Evolutionary conservation across 53 echinoderm and acorn worm genomes (phyloP).

Genomic region (Pentamera pediparva): DNA sequence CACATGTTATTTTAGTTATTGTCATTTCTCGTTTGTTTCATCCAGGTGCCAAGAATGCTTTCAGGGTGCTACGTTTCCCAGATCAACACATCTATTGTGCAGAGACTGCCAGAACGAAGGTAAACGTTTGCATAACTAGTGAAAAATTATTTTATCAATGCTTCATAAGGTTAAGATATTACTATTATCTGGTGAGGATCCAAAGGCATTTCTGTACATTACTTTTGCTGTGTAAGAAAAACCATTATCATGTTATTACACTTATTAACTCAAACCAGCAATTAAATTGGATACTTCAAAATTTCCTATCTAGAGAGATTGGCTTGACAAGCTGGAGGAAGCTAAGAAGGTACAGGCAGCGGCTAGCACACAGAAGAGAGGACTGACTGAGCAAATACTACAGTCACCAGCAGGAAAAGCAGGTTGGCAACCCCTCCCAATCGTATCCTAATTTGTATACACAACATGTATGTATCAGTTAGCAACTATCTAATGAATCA

Average conservation of each 20-base stretch:
- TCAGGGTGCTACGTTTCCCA: slow-evolving; percentile 90
- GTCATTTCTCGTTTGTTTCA: background rate
- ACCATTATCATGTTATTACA: background rate
- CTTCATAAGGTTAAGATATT: too few species aligned
- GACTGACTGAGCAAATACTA: slow-evolving; percentile 68
- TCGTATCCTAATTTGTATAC: too few species aligned
- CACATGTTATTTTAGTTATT: too few species aligned
- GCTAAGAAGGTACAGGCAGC: slow-evolving; percentile 85
- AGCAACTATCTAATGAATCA: too few species aligned
- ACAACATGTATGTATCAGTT: too few species aligned
- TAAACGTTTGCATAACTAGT: slow-evolving; percentile 25
- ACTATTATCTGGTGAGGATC: too few species aligned
- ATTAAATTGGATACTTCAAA: background rate
- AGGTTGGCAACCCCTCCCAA: background rate
- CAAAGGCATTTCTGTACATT: too few species aligned
- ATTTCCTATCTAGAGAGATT: slow-evolving; percentile 55
- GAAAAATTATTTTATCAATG: too few species aligned
- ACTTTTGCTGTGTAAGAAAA: too few species aligned
- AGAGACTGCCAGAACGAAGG: slow-evolving; percentile 82
- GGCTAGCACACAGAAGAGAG: slow-evolving; percentile 66
- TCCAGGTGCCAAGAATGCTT: slow-evolving; percentile 95
- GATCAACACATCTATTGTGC: slow-evolving; percentile 91
- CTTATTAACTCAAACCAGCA: background rate
- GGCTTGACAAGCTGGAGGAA: slow-evolving; percentile 84
- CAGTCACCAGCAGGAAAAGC: slow-evolving; percentile 22